These are phyloP conservation scores for Sebastes diploproa DNA, from an alignment of 2,797 vertebrate genomes.

Conservation along the genomic window DNA sequence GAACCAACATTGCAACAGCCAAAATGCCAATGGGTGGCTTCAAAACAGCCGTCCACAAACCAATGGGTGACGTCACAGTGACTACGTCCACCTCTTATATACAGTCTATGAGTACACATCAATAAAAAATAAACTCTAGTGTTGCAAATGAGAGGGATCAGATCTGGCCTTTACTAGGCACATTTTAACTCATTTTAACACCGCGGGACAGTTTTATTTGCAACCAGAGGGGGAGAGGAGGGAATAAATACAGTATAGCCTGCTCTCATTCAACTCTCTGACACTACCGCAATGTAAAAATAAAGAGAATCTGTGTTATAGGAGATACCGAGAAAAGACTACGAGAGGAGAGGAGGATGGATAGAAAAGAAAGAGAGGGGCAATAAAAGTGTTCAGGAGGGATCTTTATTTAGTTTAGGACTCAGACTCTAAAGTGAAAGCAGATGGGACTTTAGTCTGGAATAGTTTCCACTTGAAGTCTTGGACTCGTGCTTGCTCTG, in stretches of 20 bases:
- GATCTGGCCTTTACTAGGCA: conserved; percentile 38
- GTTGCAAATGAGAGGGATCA: conserved; percentile 50
- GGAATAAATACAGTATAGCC: conserved; percentile 28
- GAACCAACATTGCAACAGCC: no score
- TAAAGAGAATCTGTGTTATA: conserved; percentile 44
- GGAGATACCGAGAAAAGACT: conserved; percentile 31
- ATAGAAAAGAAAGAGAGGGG: conserved; percentile 62
- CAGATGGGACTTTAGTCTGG: conserved; percentile 81
- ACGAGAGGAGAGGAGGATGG: conserved; percentile 43
- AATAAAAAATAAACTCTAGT: conserved; percentile 39
- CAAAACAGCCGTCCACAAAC: no score
- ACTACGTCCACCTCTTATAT: no score
- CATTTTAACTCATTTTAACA: conserved; percentile 42
- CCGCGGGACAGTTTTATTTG: conserved; percentile 59
- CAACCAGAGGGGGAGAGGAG: conserved; percentile 27
- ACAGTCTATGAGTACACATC: not conserved
- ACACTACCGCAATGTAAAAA: conserved; percentile 51
- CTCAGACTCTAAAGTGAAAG: conserved; percentile 83
- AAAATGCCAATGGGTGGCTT: no score
- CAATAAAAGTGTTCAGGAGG: conserved; percentile 79
- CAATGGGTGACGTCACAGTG: no score
- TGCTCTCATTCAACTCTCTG: conserved; percentile 42
- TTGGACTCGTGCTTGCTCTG: conserved; percentile 72
- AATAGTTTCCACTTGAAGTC: conserved; percentile 87
- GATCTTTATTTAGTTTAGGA: conserved; percentile 86